Conservation (phyloP, 2,888 invertebrate genomes). For the Drosophila limbata region DNA sequence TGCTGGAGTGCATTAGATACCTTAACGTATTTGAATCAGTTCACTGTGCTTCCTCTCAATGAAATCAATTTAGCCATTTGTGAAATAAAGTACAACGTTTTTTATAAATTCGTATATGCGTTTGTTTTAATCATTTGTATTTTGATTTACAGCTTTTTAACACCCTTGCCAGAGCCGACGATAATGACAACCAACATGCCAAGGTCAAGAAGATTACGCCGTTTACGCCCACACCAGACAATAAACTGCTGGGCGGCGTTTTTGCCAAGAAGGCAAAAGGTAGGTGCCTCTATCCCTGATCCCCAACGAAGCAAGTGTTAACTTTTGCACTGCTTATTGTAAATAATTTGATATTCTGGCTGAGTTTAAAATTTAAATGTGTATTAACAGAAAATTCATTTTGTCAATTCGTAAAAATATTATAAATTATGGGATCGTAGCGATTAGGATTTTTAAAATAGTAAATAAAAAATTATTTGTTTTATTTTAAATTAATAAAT, state of each 20-base stretch:
- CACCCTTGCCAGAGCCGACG: conserved; percentile 62
- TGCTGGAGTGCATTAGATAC: conserved; percentile 73
- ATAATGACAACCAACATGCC: conserved; percentile 48
- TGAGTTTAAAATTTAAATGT: not conserved
- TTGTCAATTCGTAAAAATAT: not conserved
- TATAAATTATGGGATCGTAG: not conserved
- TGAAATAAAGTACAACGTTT: conserved; percentile 51
- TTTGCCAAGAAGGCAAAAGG: conserved; percentile 84
- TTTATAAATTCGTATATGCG: not conserved
- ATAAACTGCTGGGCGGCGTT: conserved; percentile 83
- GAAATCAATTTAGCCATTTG: not conserved
- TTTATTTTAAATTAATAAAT: too few species aligned
- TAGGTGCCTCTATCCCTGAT: conserved; percentile 47
- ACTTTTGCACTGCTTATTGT: conserved; percentile 10
- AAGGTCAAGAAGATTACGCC: conserved; percentile 76
- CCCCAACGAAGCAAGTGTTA: not conserved
- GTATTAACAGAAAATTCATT: not conserved
- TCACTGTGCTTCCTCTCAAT: conserved; percentile 27
- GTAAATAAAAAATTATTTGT: too few species aligned
- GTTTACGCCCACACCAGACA: conserved; percentile 79
- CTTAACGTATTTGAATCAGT: conserved; percentile 45
- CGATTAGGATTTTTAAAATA: too few species aligned
- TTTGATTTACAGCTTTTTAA: conserved; percentile 74
- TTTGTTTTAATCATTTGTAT: conserved; percentile 9
- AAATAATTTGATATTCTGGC: conserved; percentile 31